phyloP scores from a whole-genome alignment of 2,113 vertebrate species.

The Sclerurus mexicanus region DNA sequence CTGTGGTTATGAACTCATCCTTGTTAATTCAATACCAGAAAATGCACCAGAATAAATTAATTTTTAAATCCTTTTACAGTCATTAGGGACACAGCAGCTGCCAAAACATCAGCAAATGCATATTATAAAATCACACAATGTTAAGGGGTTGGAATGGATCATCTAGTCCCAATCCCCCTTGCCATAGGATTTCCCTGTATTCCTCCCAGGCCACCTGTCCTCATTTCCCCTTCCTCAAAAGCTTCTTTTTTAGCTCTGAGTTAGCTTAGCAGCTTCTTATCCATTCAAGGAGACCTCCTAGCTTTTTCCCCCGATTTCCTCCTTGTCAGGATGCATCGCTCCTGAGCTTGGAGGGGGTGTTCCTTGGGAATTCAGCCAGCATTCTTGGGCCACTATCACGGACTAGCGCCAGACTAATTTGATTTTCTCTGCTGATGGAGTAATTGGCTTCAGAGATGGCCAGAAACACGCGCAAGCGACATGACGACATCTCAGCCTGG shows the following conservation, averaged over 20 bases:
- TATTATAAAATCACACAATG: not conserved
- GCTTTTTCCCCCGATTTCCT: not conserved
- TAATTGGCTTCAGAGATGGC: not conserved
- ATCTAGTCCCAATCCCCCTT: not conserved
- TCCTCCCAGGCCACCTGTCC: not conserved
- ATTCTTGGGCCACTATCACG: not conserved
- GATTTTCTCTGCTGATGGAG: not conserved
- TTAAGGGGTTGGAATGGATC: not conserved
- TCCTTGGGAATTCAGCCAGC: not conserved
- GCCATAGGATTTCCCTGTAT: not conserved
- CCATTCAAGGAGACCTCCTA: not conserved
- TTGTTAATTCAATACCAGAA: not conserved
- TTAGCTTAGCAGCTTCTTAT: not conserved
- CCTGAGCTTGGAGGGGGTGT: not conserved
- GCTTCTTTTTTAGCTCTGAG: not conserved
- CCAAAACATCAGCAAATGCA: not conserved
- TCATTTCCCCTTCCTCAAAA: not conserved
- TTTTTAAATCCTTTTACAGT: not conserved
- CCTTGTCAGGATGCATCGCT: not conserved
- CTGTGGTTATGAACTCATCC: not conserved
- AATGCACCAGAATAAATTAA: not conserved
- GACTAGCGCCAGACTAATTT: not conserved
- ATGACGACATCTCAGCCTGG: not conserved
- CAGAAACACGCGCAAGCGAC: rapidly evolving
- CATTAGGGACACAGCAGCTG: not conserved